phyloP scores from a whole-genome alignment of 2,113 vertebrate genomes.

The Sinosuthora webbiana region DNA sequence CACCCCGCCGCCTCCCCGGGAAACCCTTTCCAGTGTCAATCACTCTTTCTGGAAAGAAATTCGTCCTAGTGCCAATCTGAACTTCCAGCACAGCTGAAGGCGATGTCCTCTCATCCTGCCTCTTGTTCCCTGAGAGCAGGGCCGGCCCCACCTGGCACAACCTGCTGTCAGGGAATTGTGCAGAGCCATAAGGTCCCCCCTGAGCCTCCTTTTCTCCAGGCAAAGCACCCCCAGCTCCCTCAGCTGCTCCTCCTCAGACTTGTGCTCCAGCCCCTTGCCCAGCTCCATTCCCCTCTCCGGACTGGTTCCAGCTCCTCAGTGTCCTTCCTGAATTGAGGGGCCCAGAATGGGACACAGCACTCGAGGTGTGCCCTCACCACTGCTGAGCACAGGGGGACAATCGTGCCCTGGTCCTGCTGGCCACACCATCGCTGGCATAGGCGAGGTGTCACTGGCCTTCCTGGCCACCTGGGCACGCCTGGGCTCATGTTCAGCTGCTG shows the following conservation, averaged over 20 bases:
- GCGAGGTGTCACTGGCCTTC: not conserved
- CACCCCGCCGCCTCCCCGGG: fast-evolving
- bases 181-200: fast-evolving
- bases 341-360: not conserved
- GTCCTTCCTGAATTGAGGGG: too few species aligned
- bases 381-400: too few species aligned
- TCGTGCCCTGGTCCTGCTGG: not conserved
- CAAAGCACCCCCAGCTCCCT: not conserved
- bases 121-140: too few species aligned
- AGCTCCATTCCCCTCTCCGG: not conserved
- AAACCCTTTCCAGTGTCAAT: not conserved
- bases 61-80: too few species aligned
- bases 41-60: not conserved
- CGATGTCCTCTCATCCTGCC: not conserved
- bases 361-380: fast-evolving
- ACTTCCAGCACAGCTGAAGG: not conserved
- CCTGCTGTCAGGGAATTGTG: not conserved
- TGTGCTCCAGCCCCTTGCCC: not conserved
- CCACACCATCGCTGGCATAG: not conserved
- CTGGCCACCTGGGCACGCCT: not conserved
- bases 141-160: not conserved
- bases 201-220: not conserved
- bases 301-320: fast-evolving
- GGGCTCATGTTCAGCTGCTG: not conserved
- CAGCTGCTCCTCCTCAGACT: fast-evolving